Evolutionary conservation across 2,888 invertebrate species (phyloP).

Genomic region (Sthenelais limicola): DNA sequence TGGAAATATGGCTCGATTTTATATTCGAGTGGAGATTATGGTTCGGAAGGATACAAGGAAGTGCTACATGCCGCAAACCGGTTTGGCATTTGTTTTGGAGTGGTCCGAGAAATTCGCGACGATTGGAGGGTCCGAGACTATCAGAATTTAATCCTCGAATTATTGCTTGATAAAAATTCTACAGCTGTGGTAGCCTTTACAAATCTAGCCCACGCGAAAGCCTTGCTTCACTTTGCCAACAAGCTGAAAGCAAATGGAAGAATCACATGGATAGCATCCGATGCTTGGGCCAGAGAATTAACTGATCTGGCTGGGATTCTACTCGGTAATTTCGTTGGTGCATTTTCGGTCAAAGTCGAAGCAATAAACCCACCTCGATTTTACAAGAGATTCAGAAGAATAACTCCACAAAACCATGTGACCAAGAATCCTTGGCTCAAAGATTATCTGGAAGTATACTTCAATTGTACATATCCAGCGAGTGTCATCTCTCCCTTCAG

Average conservation of each 20-base stretch:
- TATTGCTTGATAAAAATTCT: slow-evolving; percentile 41
- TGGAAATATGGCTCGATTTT: slow-evolving; percentile 55
- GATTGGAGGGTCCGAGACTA: slow-evolving; percentile 47
- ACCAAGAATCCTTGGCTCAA: slow-evolving; percentile 53
- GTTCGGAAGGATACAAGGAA: slow-evolving; percentile 17
- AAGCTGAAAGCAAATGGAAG: slow-evolving; percentile 42
- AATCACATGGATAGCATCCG: slow-evolving; percentile 55
- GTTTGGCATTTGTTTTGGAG: slow-evolving; percentile 51
- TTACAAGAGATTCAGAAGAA: slow-evolving; percentile 49
- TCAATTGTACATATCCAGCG: slow-evolving; percentile 3
- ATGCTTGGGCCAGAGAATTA: slow-evolving; percentile 53
- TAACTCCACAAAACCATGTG: slow-evolving; percentile 5
- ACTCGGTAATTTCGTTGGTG: slow-evolving; percentile 47
- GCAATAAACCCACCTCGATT: slow-evolving; percentile 49
- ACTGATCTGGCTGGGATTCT: slow-evolving; percentile 49
- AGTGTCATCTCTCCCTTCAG: background rate
- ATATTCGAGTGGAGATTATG: slow-evolving; percentile 52
- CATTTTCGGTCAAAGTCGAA: slow-evolving; percentile 49
- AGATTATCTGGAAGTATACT: slow-evolving; percentile 43
- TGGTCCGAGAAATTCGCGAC: slow-evolving; percentile 40
- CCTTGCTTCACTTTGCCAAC: slow-evolving; percentile 46
- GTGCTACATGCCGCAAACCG: background rate
- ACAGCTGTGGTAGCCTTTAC: slow-evolving; percentile 51
- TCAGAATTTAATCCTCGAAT: slow-evolving; percentile 44
- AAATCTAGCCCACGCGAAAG: slow-evolving; percentile 42